Percentiles rank a stretch among this genome's conserved stretches.
phyloP scores from a whole-genome alignment of 2,113 vertebrate genomes.

The Megaleporinus macrocephalus region DNA sequence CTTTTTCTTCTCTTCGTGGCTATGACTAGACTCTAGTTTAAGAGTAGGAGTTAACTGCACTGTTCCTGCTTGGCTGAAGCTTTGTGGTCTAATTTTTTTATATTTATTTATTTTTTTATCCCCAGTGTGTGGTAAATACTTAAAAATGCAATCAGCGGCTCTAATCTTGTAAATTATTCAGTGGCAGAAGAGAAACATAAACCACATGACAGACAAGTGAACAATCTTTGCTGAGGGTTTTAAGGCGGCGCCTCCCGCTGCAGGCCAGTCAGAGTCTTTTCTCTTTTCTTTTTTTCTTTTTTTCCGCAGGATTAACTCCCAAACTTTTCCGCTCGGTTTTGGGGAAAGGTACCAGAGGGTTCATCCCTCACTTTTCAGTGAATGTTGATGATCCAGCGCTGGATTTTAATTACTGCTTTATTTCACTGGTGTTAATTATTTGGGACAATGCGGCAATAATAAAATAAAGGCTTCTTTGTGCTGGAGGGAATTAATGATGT shows the following conservation, averaged over 20 bases:
- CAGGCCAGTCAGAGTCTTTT: too few species aligned
- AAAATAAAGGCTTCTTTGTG: slow-evolving; percentile 29
- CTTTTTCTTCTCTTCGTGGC: too few species aligned
- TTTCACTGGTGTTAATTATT: slow-evolving; percentile 46
- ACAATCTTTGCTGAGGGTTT: neutral
- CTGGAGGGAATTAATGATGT: slow-evolving; percentile 34
- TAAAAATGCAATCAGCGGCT: slow-evolving; percentile 24
- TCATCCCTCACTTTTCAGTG: neutral
- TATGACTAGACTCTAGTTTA: too few species aligned
- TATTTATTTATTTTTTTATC: too few species aligned
- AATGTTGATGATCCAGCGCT: neutral
- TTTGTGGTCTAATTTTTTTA: too few species aligned
- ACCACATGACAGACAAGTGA: neutral
- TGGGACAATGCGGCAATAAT: slow-evolving; percentile 27
- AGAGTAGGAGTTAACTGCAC: too few species aligned
- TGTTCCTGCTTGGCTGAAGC: too few species aligned
- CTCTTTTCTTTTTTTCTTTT: neutral
- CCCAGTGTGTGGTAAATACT: neutral
- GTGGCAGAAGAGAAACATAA: neutral
- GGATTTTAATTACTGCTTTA: slow-evolving; percentile 40
- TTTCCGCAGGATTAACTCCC: neutral
- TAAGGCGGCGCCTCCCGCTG: neutral
- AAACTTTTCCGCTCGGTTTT: too few species aligned
- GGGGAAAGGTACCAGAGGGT: neutral
- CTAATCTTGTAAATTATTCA: slow-evolving; percentile 18